Base-by-base conservation (phyloP, 2,888 invertebrate species). In the Macrophya annulata region DNA sequence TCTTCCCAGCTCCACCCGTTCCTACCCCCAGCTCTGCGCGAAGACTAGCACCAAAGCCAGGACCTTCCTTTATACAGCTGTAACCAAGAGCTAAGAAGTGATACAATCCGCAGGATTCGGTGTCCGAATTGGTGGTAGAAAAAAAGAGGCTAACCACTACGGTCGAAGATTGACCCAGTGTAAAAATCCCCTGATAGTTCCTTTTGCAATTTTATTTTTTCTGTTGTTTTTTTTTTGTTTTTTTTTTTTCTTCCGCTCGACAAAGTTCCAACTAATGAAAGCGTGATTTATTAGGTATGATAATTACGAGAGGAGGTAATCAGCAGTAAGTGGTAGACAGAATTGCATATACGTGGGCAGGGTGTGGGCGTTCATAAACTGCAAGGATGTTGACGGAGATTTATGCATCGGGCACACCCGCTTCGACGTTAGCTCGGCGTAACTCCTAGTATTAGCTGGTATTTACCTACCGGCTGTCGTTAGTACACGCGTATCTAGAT, bases 321-420 rank as follows among this genome's bases (percentile, higher is more conserved):
- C 83, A 83, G 83, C 51, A 10, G 65, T 83, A 83, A 83, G 83
- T 83, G 71, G 65, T 62, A 65, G 37, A 81, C 59, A 81, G 62
- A 81, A 81, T 62, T 81, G 81, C 81, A 81, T 62, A 79, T 79
- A 81, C 77, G 55, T 43, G 59, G 59, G 81, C 62, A 74, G 74
- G 55, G 31, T 25, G 83, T 68, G 65, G 68, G 68, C 83, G 83
- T 68, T 83, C 83, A 48, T 71, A 71, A 83, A 83, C 83, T 81
- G 59, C 81, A 62, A 65, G 40, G 45, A 48, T 37, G 83, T 48
- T 83, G 68, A 83, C 83, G 83, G 31, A 68, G 83, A 71, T 83
- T 83, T 83, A 83, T 83, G 65, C 68, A 45, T 40, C 68, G 48
- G 83, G 25, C 81, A 81, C 81, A 43, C 77, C 83, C 68, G 65